phyloP scores from a whole-genome alignment of 2,113 vertebrate genomes.

The Solenodon paradoxus region DNA sequence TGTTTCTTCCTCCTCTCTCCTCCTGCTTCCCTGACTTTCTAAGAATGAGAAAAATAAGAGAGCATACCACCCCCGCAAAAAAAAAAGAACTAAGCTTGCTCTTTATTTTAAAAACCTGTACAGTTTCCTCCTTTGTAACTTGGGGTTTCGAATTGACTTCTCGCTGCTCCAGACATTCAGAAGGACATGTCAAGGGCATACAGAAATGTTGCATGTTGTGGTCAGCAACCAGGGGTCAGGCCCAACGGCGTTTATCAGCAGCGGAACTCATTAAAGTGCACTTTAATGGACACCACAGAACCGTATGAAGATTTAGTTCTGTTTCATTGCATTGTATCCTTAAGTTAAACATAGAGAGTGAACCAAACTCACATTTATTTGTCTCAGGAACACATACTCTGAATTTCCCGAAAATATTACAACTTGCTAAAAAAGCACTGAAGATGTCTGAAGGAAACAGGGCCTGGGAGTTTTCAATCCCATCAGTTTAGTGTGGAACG shows the following conservation, averaged over 20 bases:
- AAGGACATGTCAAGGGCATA: background rate
- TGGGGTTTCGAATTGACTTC: background rate
- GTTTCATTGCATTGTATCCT: background rate
- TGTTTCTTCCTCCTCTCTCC: too few relatives aligned
- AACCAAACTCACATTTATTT: background rate
- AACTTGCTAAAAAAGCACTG: conserved; percentile 59
- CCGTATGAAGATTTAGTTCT: background rate
- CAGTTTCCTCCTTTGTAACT: background rate
- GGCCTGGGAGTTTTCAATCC: conserved; percentile 81
- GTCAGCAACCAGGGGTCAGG: background rate
- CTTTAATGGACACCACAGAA: background rate
- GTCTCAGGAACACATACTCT: background rate
- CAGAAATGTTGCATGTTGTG: background rate
- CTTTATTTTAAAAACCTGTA: background rate
- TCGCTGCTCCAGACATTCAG: background rate
- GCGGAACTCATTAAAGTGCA: background rate
- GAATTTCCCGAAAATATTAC: conserved; percentile 66
- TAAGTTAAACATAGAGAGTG: background rate
- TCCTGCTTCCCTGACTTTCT: too few relatives aligned
- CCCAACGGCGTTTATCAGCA: background rate
- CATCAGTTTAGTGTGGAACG: conserved; percentile 82
- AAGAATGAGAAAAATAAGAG: background rate
- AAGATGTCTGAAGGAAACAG: conserved; percentile 73
- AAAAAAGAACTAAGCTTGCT: background rate
- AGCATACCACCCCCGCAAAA: background rate